phyloP scores from a whole-genome alignment of 2,888 invertebrate genomes.

The Ligdia adustata region DNA sequence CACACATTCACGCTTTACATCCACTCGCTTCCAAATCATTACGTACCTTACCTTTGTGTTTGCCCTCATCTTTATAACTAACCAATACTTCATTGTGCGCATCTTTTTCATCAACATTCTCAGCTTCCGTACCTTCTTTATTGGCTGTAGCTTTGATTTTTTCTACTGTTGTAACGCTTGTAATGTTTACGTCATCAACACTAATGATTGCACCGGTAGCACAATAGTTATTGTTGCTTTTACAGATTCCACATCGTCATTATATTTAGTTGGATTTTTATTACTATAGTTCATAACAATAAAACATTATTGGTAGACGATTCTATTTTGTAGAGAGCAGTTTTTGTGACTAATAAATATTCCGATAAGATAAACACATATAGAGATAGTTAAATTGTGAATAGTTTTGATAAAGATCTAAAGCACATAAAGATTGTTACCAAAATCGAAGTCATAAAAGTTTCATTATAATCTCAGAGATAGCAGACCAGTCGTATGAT shows the following conservation, averaged over 20 bases:
- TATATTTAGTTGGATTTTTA: constrained; percentile 77
- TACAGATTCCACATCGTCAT: constrained; percentile 77
- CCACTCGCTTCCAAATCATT: constrained; percentile 82
- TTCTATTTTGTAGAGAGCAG: constrained; percentile 38
- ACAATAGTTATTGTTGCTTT: constrained; percentile 78
- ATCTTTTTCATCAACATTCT: constrained; percentile 63
- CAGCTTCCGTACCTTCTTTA: constrained; percentile 55
- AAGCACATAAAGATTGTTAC: constrained; percentile 53
- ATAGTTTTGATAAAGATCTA: constrained; percentile 41
- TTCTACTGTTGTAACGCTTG: constrained; percentile 72
- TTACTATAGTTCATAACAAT: constrained; percentile 67
- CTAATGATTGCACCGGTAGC: constrained; percentile 79
- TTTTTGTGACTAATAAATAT: constrained; percentile 43
- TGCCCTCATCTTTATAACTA: constrained; percentile 60
- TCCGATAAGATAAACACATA: constrained; percentile 43
- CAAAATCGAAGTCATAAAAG: constrained; percentile 72
- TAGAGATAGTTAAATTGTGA: not conserved
- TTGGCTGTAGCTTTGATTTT: constrained; percentile 71
- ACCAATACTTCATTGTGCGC: constrained; percentile 68
- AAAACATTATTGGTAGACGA: constrained; percentile 57
- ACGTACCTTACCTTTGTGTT: constrained; percentile 75
- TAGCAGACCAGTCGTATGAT: constrained; percentile 77
- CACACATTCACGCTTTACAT: constrained; percentile 73
- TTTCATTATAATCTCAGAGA: constrained; percentile 79
- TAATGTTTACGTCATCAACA: constrained; percentile 81